Evolutionary conservation across 1,140 invertebrate species (phyloP).

Genomic region (Tetragnatha versicolor): DNA sequence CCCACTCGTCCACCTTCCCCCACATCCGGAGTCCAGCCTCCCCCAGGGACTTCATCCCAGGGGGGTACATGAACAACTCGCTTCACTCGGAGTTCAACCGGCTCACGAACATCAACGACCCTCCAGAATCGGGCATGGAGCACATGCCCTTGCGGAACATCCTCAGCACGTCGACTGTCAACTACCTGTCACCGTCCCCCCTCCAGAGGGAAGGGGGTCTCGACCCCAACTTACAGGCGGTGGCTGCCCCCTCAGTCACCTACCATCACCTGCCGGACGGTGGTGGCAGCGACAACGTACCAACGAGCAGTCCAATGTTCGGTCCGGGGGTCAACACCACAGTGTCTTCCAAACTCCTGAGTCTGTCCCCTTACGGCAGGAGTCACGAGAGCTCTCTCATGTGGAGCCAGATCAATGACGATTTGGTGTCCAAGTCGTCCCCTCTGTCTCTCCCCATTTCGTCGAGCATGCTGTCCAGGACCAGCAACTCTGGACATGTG

Average conservation of each 20-base stretch:
- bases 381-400: conserved; percentile 30
- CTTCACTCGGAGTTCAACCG: conserved; percentile 16
- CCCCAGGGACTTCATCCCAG: conserved; percentile 9
- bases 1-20: conserved; percentile 32
- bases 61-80: not conserved
- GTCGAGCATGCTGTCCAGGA: conserved; percentile 10
- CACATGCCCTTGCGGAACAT: conserved; percentile 33
- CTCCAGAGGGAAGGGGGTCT: not conserved
- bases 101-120: conserved; percentile 20
- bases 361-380: conserved; percentile 19
- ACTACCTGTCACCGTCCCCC: conserved; percentile 4
- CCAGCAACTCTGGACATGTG: conserved; percentile 6
- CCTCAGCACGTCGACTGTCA: not conserved
- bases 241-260: conserved; percentile 17
- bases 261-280: conserved; percentile 40
- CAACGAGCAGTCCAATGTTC: conserved; percentile 8
- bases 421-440: conserved; percentile 34
- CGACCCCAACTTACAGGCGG: conserved; percentile 14
- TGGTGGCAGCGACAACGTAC: not conserved
- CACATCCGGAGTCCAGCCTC: conserved; percentile 48
- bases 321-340: not conserved
- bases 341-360: conserved; percentile 16
- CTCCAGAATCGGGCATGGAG: not conserved
- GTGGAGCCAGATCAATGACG: conserved; percentile 43
- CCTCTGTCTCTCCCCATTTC: conserved; percentile 17